These are phyloP conservation scores for Torymus auratus DNA, from an alignment of 2,888 invertebrate species.

Conservation along the genomic window DNA sequence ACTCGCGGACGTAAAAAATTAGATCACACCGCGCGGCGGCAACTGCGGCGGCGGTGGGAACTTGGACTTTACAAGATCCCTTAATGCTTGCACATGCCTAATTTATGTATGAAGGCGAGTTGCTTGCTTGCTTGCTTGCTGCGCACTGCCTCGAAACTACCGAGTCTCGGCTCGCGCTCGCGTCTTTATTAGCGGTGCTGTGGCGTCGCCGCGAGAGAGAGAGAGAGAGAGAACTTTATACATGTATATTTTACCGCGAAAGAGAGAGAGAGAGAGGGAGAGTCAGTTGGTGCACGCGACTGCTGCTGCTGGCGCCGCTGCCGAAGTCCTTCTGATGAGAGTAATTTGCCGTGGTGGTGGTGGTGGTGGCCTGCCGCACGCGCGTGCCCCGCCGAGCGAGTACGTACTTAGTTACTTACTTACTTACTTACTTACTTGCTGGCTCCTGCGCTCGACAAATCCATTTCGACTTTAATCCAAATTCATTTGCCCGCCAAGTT, in stretches of 20 bases:
- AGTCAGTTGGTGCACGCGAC: constrained; percentile 31
- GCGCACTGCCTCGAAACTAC: constrained; percentile 38
- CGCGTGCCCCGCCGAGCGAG: no score
- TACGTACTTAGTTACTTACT: no score
- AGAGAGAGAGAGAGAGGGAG: constrained; percentile 20
- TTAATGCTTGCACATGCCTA: constrained; percentile 58
- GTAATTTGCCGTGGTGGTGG: constrained; percentile 50
- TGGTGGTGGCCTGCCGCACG: constrained; percentile 18
- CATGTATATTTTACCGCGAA: constrained; percentile 53
- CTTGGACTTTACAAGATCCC: constrained; percentile 58
- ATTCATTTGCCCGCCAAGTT: constrained; percentile 35
- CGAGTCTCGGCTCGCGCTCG: not conserved
- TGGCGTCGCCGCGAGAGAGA: not conserved
- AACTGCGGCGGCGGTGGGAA: constrained; percentile 1
- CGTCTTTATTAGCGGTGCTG: constrained; percentile 53
- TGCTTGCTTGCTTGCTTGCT: not conserved
- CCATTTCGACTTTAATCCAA: constrained; percentile 32
- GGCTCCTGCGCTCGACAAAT: constrained; percentile 11
- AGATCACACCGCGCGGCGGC: constrained; percentile 40
- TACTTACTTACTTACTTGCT: not conserved
- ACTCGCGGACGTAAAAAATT: constrained; percentile 51
- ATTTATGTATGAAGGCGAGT: constrained; percentile 56
- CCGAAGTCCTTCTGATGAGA: constrained; percentile 51
- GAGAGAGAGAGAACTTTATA: constrained; percentile 41
- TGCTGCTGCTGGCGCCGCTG: not conserved